These are phyloP conservation scores for Limonius californicus DNA, from an alignment of 1,140 invertebrate genomes.

Conservation along the genomic window DNA sequence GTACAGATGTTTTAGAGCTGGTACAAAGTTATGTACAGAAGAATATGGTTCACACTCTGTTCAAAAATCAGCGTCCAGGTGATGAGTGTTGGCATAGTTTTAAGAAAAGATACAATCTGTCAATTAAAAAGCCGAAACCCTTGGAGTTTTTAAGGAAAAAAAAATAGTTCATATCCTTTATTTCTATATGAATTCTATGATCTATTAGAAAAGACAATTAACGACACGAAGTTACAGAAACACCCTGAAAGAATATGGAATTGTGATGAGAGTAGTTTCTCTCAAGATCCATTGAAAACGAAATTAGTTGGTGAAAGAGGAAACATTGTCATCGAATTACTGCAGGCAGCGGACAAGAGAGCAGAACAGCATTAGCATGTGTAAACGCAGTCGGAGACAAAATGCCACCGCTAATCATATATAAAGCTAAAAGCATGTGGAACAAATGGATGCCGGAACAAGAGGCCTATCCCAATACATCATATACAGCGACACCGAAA, in stretches of 20 bases:
- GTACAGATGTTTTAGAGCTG: neutral
- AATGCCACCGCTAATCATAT: constrained; percentile 38
- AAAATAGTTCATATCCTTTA: constrained; percentile 32
- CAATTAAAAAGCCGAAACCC: neutral
- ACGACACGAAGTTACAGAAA: constrained; percentile 29
- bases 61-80: constrained; percentile 21
- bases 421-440: constrained; percentile 25
- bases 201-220: constrained; percentile 28
- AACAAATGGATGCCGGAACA: constrained; percentile 17
- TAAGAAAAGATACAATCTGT: constrained; percentile 11
- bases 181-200: constrained; percentile 35
- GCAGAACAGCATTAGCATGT: constrained; percentile 35
- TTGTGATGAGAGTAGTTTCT: constrained; percentile 39
- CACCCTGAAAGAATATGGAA: constrained; percentile 38
- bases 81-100: constrained; percentile 22
- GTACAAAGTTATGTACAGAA: neutral
- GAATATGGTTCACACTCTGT: constrained; percentile 18
- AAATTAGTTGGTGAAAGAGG: constrained; percentile 35
- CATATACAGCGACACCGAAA: neutral
- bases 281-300: constrained; percentile 33
- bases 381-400: constrained; percentile 37
- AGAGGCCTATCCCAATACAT: neutral
- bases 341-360: constrained; percentile 33
- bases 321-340: constrained; percentile 30
- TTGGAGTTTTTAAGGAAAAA: neutral